These are phyloP conservation scores for Agonum fuliginosum DNA, from an alignment of 2,888 invertebrate genomes.

Conservation along the genomic window DNA sequence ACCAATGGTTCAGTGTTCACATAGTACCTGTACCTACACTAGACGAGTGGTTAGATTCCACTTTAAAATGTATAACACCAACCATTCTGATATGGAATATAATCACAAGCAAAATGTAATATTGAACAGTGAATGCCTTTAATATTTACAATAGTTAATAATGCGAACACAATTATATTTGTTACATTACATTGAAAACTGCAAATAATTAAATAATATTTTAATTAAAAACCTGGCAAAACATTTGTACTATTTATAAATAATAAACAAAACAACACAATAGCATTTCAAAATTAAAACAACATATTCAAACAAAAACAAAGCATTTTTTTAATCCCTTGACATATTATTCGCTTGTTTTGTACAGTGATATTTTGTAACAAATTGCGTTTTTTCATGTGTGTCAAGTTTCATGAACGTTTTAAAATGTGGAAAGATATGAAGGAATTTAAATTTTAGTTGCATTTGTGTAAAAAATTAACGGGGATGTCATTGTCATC, in stretches of 20 bases:
- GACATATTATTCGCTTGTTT: slow-evolving; percentile 4
- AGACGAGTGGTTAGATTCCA: too few relatives aligned
- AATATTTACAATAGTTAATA: too few relatives aligned
- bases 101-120: too few relatives aligned
- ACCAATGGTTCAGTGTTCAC: too few relatives aligned
- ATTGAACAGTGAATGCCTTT: too few relatives aligned
- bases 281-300: neutral
- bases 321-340: neutral
- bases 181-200: too few relatives aligned
- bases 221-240: too few relatives aligned
- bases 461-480: slow-evolving; percentile 4
- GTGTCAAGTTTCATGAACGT: slow-evolving; percentile 35
- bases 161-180: too few relatives aligned
- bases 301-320: slow-evolving; percentile 2
- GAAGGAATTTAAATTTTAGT: slow-evolving; percentile 26
- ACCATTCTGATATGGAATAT: too few relatives aligned
- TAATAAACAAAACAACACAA: neutral
- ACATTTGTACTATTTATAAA: slow-evolving; percentile 7
- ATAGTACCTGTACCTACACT: too few relatives aligned
- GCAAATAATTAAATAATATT: too few relatives aligned
- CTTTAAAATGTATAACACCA: too few relatives aligned
- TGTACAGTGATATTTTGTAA: slow-evolving; percentile 16
- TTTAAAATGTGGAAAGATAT: slow-evolving; percentile 36
- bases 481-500: slow-evolving; percentile 1
- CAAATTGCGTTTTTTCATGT: slow-evolving; percentile 31